Evolutionary conservation across 2,113 vertebrate genomes (phyloP), one percentile per base, ranked within the genome.

Genomic region (Thalassarche chlororhynchos): DNA sequence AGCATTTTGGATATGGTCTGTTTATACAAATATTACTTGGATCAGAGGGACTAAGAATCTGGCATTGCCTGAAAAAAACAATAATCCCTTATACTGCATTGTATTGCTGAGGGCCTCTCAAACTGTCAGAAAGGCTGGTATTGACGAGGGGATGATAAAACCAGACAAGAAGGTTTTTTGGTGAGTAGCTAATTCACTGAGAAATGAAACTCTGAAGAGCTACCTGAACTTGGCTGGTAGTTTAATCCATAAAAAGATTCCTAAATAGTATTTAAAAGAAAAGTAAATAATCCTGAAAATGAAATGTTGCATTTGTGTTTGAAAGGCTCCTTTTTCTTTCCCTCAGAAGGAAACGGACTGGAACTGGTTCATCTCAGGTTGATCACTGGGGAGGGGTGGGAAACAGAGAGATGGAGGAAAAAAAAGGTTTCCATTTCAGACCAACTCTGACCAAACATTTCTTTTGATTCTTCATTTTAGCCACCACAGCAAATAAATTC

Each of bases 381-480:
- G 81, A 76, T 87, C 69, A 82, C 61, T 89, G 29, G 34, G 26
- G 23, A 92, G 7, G 24, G 26, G 8, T 44, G 21, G 36, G 60
- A 94, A 26, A 46, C 46, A 70, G 68, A 71, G 69, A 83, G 21
- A 74, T n/a, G 10, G 44, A 77, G 18, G 5, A 7, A 29, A 76
- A 44, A 66, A 52, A 23, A 42, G 2, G 25, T 38, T 93, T 74
- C 80, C 26, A 86, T 70, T 93, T 93, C 64, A 78, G 64, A 93
- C n/a, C 46, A 91, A 55, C n/a, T 74, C 46, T 70, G 38, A 92
- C 60, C 55, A 81, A 92, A 87, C 16, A n/a, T 36, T 87, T 85
- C 4, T 93, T 96, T 47, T 69, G 44, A n/a, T 85, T 95, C 93
- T 89, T 87, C 57, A 46, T 90, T 89, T 91, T 93, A 88, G 15